Evolutionary conservation across 1,140 invertebrate species (phyloP).

Genomic region (Whitmania pigra): DNA sequence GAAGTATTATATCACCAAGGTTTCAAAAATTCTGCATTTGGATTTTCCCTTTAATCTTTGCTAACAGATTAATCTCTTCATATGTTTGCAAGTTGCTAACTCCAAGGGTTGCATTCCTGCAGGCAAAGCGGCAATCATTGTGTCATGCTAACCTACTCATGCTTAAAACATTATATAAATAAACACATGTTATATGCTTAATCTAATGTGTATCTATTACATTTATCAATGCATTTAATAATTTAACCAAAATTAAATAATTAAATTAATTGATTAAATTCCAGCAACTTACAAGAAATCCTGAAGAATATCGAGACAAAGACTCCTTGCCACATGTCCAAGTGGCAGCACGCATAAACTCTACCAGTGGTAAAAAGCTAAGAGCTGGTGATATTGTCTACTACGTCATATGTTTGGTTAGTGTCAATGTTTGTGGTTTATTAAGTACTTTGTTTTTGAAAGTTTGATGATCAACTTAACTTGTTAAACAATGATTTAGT

Average conservation of each 20-base stretch:
- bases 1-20: slow-evolving; percentile 75
- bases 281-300: slow-evolving; percentile 79
- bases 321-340: slow-evolving; percentile 75
- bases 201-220: neutral
- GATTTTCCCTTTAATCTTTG: no score
- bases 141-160: no score
- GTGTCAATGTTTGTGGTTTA: neutral
- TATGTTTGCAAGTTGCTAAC: no score
- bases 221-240: neutral
- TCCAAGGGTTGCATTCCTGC: no score
- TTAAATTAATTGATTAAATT: slow-evolving; percentile 16
- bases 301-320: slow-evolving; percentile 78
- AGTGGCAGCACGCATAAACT: slow-evolving; percentile 75
- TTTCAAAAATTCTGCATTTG: slow-evolving; percentile 18
- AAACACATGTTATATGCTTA: neutral
- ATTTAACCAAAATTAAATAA: no score
- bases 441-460: neutral
- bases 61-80: no score
- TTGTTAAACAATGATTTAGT: no score
- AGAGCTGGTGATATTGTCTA: slow-evolving; percentile 84
- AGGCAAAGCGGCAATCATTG: no score
- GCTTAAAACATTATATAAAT: no score
- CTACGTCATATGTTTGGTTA: slow-evolving; percentile 80
- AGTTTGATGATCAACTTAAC: no score
- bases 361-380: slow-evolving; percentile 54